Evolutionary conservation across 2,797 vertebrate species (phyloP), one percentile per base, ranked within the genome.

Genomic region (Pangasius larnaudii): DNA sequence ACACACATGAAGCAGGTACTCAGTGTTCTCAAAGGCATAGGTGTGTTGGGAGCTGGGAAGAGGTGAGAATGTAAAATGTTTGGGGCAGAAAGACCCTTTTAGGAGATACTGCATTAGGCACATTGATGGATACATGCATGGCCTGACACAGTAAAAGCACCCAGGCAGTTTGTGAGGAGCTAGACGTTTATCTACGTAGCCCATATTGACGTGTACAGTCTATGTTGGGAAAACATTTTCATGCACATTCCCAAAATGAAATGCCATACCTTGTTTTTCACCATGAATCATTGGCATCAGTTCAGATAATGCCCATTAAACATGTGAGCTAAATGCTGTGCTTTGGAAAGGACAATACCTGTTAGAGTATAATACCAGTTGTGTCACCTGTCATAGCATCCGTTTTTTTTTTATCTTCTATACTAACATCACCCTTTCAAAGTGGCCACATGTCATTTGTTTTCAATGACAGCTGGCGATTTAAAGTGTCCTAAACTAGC

Each of bases 161-260:
- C 36, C 79, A 81, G 36, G 58, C 22, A 80, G 79, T 13, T 42
- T 42, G 24, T n/a, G 36, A 42, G 22, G 33, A 59, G 33, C 58
- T 63, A 42, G 24, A 63, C 58, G 63, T 61, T 58, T 30, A 56
- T 58, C 51, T 79, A 33, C 18, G 1, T 42, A 61, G 33, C 0
- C 36, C 58, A 63, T 14, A 46, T 22, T 33, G n/a, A 56, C 27
- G 22, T 61, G 30, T 61, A 27, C 46, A 51, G 6, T 75, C 24
- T 24, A 59, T 24, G 33, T 39, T 59, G 33, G 10, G 10, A 10
- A 39, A 13, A 18, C 27, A 36, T 39, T 58, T 36, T 39, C 53
- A 58, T 51, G 77, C 30, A 36, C 51, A 36, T 36, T 58, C 77
- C 30, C 33, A 80, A 81, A 81, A 81, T 39, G 33, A 81, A 61